Evolutionary conservation across 2,888 invertebrate species (phyloP), one percentile per base, ranked within the genome.

Genomic region (Pandemis cinnamomeana): DNA sequence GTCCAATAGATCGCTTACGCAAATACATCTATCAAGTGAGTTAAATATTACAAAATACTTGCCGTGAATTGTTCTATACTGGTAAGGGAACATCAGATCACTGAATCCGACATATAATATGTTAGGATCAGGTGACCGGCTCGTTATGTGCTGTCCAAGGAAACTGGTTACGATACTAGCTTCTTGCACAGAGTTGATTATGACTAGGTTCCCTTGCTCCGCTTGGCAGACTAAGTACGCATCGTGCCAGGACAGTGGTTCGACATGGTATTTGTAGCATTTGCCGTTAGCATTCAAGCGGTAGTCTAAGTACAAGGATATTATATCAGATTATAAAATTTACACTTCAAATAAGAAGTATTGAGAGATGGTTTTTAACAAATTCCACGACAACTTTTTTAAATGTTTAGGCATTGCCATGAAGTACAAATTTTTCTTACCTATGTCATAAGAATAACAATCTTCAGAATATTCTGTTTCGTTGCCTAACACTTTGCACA

Each of bases 171-270:
- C 78, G 3, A 86, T 77, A n/a, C 78, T 81, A 2, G 89, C 87
- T 81, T 89, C 89, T 76, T 86, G 84, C 5, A 84, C 78, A 5
- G 87, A 85, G 66, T 86, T 88, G 62, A 87, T 83, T 53, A 89
- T 83, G 7, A 84, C 85, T 20, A 89, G 77, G 15, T 82, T 79
- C 7, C 83, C 86, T 79, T 87, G 84, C 76, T 88, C 87, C 11
- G 82, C 78, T 55, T 80, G 81, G 72, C 88, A 89, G 44, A 83
- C 80, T 62, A 86, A 76, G 71, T 86, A 88, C 1, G 89, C 87
- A 41, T 88, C 88, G 51, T 86, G 84, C 89, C 88, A 89, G 36
- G 85, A 81, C n/a, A 87, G 74, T 4, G 89, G 88, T 71, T 88
- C 87, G 0, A 68, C 60, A 73, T 88, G 88, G 67, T 86, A 85